Percentiles rank a stretch among this genome's conserved stretches.
These are phyloP conservation scores for Aphelinus atriplicis DNA, from an alignment of 1,140 invertebrate genomes.

Conservation along the genomic window DNA sequence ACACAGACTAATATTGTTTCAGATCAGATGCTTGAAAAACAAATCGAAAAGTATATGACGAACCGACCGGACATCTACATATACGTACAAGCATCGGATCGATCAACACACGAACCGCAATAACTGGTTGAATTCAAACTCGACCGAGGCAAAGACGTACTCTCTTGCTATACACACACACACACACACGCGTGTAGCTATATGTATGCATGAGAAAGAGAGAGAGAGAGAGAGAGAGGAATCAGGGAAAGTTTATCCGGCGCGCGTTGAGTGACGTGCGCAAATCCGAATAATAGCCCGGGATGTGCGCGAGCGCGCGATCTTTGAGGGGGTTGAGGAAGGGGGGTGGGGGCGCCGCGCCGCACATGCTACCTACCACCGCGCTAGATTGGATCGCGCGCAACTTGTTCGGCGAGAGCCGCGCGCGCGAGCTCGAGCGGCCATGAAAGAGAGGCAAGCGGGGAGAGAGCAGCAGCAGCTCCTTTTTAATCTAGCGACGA, in stretches of 20 bases:
- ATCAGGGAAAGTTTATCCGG: not conserved
- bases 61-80: no score
- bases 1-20: no score
- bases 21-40: no score
- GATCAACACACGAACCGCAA: no score
- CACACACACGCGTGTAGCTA: no score
- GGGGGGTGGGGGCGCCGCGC: no score
- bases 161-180: not conserved
- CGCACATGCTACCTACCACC: not conserved
- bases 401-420: not conserved
- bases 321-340: no score
- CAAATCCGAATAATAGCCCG: constrained; percentile 8
- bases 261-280: not conserved
- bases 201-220: no score
- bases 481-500: constrained; percentile 61
- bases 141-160: not conserved
- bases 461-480: constrained; percentile 46
- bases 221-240: not conserved
- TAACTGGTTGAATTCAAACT: not conserved
- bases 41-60: no score
- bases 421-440: constrained; percentile 42
- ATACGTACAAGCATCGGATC: no score
- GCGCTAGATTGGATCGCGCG: constrained; percentile 18
- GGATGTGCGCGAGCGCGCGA: not conserved
- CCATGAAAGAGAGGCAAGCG: constrained; percentile 60